Base-by-base conservation (phyloP, 2,888 invertebrate genomes). In the Leptopilina myrica region DNA sequence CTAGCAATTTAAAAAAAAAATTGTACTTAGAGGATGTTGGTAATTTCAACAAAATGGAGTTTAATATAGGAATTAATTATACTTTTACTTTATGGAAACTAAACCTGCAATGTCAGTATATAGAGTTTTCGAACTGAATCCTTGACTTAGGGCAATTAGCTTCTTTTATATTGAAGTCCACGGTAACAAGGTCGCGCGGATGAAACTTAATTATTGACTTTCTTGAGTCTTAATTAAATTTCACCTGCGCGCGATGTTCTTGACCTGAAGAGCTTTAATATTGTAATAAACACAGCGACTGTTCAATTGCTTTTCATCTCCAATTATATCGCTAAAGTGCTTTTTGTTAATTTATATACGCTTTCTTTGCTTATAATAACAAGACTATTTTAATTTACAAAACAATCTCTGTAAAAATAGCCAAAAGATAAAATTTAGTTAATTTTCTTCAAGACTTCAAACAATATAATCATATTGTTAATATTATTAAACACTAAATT, bases 141-240 rank as follows among this genome's bases (percentile, higher is more conserved):
- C 66, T 66, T 66, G 67, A 20, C 67, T 67, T 20, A 67, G 7
- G 49, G 67, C 67, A 67, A 67, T 67, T 67, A 67, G 20, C 67
- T 67, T 46, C 46, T 67, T 67, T 67, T 33, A 33, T 67, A 67
- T 67, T 67, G 67, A 67, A 67, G 67, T 67, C 67, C 46, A 15
- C n/a, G 14, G 46, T 49, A 67, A 67, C 20, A 67, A 43, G 67
- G 15, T 67, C 33, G 33, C 67, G 67, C 49, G 67, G 46, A 49
- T 20, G 67, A 67, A 67, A 67, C 49, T 20, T 67, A 67, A 67
- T 67, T 67, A 7, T 67, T 11, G 49, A 67, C 67, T 67, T 67
- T 67, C 67, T 67, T 20, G 33, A 33, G 20, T n/a, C 46, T 67
- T 67, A 20, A 67, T 67, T 67, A 67, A 67, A 67, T 67, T 67